Evolutionary conservation across 2,888 invertebrate species (phyloP).

Genomic region (Fragum fragum): DNA sequence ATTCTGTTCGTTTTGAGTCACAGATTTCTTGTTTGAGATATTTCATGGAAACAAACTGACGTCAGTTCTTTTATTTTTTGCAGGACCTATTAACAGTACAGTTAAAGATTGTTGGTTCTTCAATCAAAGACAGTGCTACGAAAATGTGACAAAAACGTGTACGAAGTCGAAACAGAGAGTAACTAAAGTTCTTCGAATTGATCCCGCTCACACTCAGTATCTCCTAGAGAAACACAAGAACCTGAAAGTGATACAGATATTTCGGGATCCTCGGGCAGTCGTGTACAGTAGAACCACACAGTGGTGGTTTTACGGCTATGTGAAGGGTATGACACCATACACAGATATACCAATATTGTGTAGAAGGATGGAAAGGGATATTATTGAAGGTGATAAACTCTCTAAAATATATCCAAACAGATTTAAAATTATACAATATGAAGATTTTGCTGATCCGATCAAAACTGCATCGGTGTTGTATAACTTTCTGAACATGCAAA

Average conservation of each 20-base stretch:
- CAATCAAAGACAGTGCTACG: not conserved
- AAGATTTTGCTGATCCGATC: not conserved
- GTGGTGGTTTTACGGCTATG: not conserved
- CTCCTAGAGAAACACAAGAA: not conserved
- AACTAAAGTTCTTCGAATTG: not conserved
- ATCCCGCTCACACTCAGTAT: not conserved
- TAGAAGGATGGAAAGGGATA: not conserved
- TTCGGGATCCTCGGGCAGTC: not conserved
- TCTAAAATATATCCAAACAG: not conserved
- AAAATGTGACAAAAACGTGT: not conserved
- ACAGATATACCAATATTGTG: not conserved
- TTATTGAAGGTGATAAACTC: not conserved
- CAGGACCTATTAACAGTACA: not conserved
- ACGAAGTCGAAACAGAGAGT: not conserved
- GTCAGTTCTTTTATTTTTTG: too few species aligned
- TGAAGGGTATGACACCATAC: not conserved
- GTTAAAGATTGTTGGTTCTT: not conserved
- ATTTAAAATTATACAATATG: slow-evolving; percentile 7
- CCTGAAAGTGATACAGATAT: not conserved
- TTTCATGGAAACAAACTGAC: too few species aligned
- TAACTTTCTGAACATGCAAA: not conserved
- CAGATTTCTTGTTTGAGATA: too few species aligned
- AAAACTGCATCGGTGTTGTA: not conserved
- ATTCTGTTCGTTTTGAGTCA: too few species aligned
- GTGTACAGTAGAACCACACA: not conserved